Percentiles rank a stretch among this genome's conserved stretches.
phyloP scores from a whole-genome alignment of 2,113 vertebrate genomes.

The Calyptommatus sinebrachiatus region DNA sequence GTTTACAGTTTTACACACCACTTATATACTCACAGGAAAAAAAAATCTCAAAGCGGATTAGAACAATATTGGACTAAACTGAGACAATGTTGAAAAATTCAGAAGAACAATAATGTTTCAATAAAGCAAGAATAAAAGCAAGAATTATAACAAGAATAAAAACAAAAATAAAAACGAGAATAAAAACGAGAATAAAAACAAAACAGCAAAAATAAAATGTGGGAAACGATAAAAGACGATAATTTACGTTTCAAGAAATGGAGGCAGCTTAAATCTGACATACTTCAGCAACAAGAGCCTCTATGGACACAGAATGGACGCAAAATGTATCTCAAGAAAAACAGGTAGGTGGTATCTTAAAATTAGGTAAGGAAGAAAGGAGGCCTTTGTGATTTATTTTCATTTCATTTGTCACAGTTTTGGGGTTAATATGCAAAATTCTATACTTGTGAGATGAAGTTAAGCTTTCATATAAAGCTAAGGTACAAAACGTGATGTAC shows the following conservation, averaged over 20 bases:
- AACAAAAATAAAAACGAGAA: background rate
- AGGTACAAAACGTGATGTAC: too few relatives aligned
- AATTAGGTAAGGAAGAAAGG: background rate
- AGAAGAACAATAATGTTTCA: background rate
- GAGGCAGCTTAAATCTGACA: background rate
- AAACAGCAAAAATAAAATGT: conserved; percentile 2
- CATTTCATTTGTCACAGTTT: too few relatives aligned
- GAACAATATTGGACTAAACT: background rate
- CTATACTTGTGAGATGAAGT: too few relatives aligned
- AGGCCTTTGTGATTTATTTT: too few relatives aligned
- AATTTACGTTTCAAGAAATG: background rate
- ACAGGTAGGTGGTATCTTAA: background rate
- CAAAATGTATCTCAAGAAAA: too few relatives aligned
- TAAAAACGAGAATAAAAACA: background rate
- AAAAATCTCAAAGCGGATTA: background rate
- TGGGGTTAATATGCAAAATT: too few relatives aligned
- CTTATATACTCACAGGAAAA: background rate
- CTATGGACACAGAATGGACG: background rate
- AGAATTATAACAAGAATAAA: background rate
- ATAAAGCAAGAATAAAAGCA: background rate
- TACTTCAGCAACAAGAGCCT: background rate
- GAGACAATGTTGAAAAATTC: background rate
- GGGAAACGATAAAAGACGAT: background rate
- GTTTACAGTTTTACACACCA: background rate
- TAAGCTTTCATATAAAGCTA: too few relatives aligned